These are phyloP conservation scores for Watersipora subatra DNA, from an alignment of 1,140 invertebrate species.

Conservation along the genomic window DNA sequence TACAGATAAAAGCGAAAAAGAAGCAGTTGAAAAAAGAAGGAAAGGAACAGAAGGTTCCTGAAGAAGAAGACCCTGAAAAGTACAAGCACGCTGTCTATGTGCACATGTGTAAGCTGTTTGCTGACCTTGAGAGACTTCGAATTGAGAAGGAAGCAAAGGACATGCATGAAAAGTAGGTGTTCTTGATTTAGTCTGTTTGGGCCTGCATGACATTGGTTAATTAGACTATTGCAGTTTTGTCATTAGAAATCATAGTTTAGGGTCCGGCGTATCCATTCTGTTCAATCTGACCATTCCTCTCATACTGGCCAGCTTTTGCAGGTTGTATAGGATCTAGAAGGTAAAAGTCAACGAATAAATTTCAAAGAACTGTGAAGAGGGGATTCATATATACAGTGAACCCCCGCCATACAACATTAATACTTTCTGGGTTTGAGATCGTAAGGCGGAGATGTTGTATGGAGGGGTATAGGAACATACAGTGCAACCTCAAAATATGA, in stretches of 20 bases:
- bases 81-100: constrained; percentile 89
- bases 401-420: no score
- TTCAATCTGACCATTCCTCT: no score
- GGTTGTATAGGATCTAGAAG: no score
- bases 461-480: no score
- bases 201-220: neutral
- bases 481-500: no score
- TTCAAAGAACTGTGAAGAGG: no score
- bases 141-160: constrained; percentile 62
- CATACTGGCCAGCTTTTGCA: no score
- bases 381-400: no score
- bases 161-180: constrained; percentile 67
- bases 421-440: no score
- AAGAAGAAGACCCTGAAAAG: constrained; percentile 71
- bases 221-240: neutral
- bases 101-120: constrained; percentile 96
- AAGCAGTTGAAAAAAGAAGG: constrained; percentile 91
- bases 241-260: neutral
- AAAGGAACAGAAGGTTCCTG: constrained; percentile 63
- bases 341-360: no score
- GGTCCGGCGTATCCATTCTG: neutral
- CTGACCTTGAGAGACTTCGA: constrained; percentile 72
- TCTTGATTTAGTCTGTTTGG: neutral
- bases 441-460: no score
- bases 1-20: constrained; percentile 77